Evolutionary conservation across 2,888 invertebrate genomes (phyloP).

Genomic region (Thecophora atra): DNA sequence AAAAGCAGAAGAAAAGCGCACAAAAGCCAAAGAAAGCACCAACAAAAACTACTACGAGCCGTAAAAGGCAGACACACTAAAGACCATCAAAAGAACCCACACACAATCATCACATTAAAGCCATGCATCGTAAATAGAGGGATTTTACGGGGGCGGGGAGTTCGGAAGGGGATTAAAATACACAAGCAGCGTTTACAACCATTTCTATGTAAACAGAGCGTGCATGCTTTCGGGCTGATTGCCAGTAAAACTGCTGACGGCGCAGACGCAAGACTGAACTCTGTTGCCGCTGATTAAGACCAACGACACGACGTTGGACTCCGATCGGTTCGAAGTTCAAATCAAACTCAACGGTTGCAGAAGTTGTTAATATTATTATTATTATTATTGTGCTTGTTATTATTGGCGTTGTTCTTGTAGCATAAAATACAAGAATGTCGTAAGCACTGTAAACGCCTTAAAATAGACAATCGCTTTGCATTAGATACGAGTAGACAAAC

Average conservation of each 20-base stretch:
- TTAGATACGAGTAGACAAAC: slow-evolving; percentile 41
- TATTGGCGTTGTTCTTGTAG: slow-evolving; percentile 17
- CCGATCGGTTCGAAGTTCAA: slow-evolving; percentile 17
- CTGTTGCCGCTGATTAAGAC: neutral
- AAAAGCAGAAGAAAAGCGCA: slow-evolving; percentile 12
- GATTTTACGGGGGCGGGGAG: neutral
- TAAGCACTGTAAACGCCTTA: slow-evolving; percentile 24
- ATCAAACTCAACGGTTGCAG: neutral
- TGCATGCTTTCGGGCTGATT: slow-evolving; percentile 34
- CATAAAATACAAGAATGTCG: slow-evolving; percentile 14
- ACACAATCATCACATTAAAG: slow-evolving; percentile 24
- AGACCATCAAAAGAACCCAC: slow-evolving; percentile 7
- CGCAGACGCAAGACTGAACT: neutral
- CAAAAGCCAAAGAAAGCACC: neutral
- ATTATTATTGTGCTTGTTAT: neutral
- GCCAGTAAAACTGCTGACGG: slow-evolving; percentile 22
- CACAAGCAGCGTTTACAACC: too few species aligned
- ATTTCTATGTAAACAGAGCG: slow-evolving; percentile 13
- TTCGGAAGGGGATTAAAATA: too few species aligned
- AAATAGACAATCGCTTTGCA: slow-evolving; percentile 23
- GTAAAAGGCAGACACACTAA: slow-evolving; percentile 25
- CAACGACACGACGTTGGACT: slow-evolving; percentile 11
- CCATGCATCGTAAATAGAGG: slow-evolving; percentile 20
- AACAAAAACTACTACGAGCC: slow-evolving; percentile 32
- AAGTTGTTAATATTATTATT: slow-evolving; percentile 12